Evolutionary conservation across 1,140 invertebrate genomes (phyloP).

Genomic region (Zaprionus kolodkinae): DNA sequence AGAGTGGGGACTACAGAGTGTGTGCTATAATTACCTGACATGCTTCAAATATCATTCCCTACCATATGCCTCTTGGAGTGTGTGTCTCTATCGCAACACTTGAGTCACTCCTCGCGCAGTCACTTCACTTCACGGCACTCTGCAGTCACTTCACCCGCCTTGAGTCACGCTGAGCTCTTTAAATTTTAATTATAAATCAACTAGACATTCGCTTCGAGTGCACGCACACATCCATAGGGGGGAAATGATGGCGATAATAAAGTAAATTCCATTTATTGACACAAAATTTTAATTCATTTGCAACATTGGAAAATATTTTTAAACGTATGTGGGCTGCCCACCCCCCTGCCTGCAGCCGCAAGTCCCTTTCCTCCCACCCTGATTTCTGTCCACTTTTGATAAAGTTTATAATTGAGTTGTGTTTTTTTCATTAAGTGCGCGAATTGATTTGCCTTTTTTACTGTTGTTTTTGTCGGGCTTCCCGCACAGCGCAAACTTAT

Average conservation of each 20-base stretch:
- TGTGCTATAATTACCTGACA: background rate
- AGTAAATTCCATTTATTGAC: constrained; percentile 73
- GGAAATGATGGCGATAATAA: constrained; percentile 59
- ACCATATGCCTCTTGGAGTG: background rate
- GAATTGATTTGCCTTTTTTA: constrained; percentile 67
- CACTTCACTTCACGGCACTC: background rate
- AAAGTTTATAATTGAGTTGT: constrained; percentile 81
- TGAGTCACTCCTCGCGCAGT: background rate
- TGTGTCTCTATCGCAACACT: background rate
- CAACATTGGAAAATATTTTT: constrained; percentile 68
- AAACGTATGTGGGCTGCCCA: constrained; percentile 45
- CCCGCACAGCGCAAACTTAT: constrained; percentile 68
- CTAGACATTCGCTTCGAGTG: constrained; percentile 31
- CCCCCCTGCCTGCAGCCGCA: constrained; percentile 1
- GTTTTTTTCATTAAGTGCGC: constrained; percentile 78
- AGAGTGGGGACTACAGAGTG: background rate
- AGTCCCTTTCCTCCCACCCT: background rate
- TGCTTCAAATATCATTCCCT: background rate
- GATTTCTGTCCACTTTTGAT: constrained; percentile 39
- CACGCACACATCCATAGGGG: background rate
- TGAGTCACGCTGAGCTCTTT: constrained; percentile 22
- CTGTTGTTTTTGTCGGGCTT: constrained; percentile 37
- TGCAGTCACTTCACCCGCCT: background rate
- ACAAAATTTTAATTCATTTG: constrained; percentile 73
- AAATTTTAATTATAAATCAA: constrained; percentile 56